Evolutionary conservation across 1,140 invertebrate genomes (phyloP).

Genomic region (Achroia grisella): DNA sequence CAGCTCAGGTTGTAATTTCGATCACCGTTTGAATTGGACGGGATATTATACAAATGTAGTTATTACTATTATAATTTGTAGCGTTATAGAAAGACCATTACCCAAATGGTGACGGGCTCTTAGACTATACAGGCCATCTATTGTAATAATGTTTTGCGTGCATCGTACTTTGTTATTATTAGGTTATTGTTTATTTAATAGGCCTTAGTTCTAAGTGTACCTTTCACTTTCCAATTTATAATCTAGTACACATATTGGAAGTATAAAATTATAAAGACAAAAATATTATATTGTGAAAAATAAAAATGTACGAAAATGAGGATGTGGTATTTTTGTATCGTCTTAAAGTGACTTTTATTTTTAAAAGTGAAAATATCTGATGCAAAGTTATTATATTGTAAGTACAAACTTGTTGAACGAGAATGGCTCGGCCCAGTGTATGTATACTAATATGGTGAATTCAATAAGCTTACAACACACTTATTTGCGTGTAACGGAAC

Average conservation of each 20-base stretch:
- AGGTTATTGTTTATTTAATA: conserved; percentile 27
- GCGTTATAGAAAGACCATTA: no score
- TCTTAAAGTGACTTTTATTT: conserved; percentile 42
- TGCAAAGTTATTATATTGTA: conserved; percentile 36
- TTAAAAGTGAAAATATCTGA: conserved; percentile 38
- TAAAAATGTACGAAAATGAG: conserved; percentile 51
- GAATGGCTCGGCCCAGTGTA: conserved; percentile 38
- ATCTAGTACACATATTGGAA: conserved; percentile 32
- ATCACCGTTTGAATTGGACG: no score
- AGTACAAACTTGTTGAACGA: conserved; percentile 57
- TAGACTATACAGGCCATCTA: not conserved
- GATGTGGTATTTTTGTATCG: conserved; percentile 63
- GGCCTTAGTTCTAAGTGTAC: conserved; percentile 28
- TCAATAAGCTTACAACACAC: conserved; percentile 37
- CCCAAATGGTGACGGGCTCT: no score
- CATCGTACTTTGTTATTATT: conserved; percentile 36
- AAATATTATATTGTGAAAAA: conserved; percentile 33
- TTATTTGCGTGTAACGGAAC: conserved; percentile 12
- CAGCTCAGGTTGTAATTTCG: no score
- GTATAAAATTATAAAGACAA: conserved; percentile 27
- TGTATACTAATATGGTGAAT: conserved; percentile 40
- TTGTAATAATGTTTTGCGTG: conserved; percentile 17
- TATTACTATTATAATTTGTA: no score
- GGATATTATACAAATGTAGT: no score
- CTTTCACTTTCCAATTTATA: conserved; percentile 29